phyloP scores from a whole-genome alignment of 92 coral and sea anemone genomes.

The Meandrina meandrites region DNA sequence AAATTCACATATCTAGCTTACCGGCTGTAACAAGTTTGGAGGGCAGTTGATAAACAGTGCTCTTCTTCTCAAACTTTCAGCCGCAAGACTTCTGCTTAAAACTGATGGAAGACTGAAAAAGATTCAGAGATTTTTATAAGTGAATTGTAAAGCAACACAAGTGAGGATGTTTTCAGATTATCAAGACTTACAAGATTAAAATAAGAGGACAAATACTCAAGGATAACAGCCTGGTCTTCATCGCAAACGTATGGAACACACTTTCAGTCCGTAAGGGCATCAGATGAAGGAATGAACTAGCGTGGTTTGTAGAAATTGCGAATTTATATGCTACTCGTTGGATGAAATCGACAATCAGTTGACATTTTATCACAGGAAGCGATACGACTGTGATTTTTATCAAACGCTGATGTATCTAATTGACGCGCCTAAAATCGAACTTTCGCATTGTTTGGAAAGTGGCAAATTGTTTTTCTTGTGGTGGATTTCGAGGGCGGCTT shows the following conservation, averaged over 20 bases:
- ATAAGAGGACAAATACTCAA: constrained; percentile 19
- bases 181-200: constrained; percentile 40
- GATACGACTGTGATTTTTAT: background rate
- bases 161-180: constrained; percentile 14
- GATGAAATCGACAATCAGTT: background rate
- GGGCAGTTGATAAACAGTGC: too few relatives aligned
- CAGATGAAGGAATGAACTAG: background rate
- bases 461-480: background rate
- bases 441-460: constrained; percentile 26
- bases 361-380: constrained; percentile 2
- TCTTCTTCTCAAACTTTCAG: background rate
- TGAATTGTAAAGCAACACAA: background rate
- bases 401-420: background rate
- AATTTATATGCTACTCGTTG: constrained; percentile 10
- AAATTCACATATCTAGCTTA: constrained; percentile 15
- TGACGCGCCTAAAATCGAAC: background rate
- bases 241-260: background rate
- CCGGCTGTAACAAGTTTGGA: too few relatives aligned
- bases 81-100: constrained; percentile 11
- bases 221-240: constrained; percentile 8
- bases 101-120: constrained; percentile 34
- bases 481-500: background rate
- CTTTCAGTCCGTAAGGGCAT: background rate
- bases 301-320: background rate
- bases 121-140: background rate